Percentiles rank a stretch among this genome's conserved stretches.
Conservation (phyloP, 2,113 vertebrate species). For the Climacteris rufus region DNA sequence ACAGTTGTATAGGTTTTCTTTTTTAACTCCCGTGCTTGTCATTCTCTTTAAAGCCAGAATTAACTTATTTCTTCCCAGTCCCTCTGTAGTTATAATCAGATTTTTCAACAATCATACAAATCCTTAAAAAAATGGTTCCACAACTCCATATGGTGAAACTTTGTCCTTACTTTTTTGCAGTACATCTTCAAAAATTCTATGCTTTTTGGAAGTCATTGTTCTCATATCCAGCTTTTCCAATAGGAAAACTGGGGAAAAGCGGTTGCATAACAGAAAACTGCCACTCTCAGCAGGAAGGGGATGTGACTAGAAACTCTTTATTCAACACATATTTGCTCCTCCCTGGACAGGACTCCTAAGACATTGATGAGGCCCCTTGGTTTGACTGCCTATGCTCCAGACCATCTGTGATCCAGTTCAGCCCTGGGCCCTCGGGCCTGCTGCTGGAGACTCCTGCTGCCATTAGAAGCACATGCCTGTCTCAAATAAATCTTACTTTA, state of each 20-base stretch:
- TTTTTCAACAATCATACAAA: background rate
- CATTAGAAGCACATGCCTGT: background rate
- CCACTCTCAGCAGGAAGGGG: background rate
- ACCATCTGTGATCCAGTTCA: background rate
- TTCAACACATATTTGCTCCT: background rate
- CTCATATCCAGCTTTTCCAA: background rate
- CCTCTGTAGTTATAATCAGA: background rate
- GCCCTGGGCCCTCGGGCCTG: background rate
- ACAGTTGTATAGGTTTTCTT: background rate
- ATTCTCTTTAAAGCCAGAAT: background rate
- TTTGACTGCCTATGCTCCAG: background rate
- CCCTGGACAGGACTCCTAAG: background rate
- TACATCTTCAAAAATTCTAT: background rate
- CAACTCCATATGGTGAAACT: background rate
- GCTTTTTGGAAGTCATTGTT: background rate
- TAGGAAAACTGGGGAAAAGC: background rate
- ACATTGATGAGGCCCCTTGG: fast-evolving
- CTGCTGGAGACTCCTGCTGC: background rate
- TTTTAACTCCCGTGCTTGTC: background rate
- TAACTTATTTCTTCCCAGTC: background rate
- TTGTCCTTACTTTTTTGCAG: background rate
- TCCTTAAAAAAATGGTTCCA: background rate
- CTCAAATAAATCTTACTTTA: background rate
- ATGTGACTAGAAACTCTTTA: background rate
- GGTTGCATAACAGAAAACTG: background rate